Conservation (phyloP, 2,888 invertebrate genomes). For the Acleris literana region DNA sequence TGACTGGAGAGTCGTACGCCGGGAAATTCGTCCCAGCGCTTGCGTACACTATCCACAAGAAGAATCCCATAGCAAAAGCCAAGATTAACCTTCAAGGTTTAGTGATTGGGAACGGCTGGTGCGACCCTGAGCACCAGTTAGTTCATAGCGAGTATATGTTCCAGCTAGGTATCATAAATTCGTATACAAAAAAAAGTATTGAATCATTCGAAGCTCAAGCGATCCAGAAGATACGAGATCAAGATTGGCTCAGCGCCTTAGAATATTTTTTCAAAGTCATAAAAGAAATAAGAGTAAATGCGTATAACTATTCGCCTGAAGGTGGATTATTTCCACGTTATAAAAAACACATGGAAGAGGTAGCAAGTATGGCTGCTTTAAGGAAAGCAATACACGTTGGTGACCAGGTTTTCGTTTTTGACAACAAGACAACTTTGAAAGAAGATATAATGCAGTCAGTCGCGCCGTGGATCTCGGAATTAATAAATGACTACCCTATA, state of each 20-base stretch:
- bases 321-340: no score
- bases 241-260: conserved; percentile 12
- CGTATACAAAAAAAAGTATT: not conserved
- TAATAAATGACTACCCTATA: conserved; percentile 84
- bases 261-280: no score
- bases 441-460: conserved; percentile 88
- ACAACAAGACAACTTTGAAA: conserved; percentile 67
- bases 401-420: conserved; percentile 78
- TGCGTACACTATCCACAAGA: conserved; percentile 87
- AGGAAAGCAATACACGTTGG: conserved; percentile 91
- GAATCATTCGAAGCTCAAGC: conserved; percentile 4
- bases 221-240: not conserved
- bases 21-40: conserved; percentile 91
- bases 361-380: conserved; percentile 58
- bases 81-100: conserved; percentile 84
- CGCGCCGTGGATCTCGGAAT: conserved; percentile 84
- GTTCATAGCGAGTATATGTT: conserved; percentile 35
- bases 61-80: conserved; percentile 84
- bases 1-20: conserved; percentile 95
- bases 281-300: not conserved
- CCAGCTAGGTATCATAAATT: conserved; percentile 35
- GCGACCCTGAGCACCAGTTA: conserved; percentile 37
- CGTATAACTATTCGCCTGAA: conserved; percentile 10
- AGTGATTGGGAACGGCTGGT: conserved; percentile 36
- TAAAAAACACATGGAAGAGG: not conserved